These are phyloP conservation scores for Cactoblastis cactorum DNA, from an alignment of 2,888 invertebrate genomes.

Conservation along the genomic window DNA sequence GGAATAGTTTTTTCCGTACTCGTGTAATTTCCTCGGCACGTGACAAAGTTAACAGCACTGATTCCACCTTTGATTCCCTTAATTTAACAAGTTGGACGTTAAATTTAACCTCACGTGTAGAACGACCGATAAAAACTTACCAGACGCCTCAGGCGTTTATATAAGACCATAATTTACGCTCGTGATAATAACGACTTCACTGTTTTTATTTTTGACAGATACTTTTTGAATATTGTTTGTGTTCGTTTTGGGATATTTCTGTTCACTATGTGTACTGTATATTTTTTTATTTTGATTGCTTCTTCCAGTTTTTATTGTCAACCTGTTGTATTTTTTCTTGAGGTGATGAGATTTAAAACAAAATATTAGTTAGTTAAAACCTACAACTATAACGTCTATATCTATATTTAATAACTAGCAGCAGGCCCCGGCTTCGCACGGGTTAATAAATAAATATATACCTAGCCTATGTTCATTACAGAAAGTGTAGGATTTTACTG, in stretches of 20 bases:
- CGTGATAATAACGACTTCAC: slow-evolving; percentile 1
- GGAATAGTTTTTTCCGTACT: not conserved
- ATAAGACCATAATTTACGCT: slow-evolving; percentile 23
- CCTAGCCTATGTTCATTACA: too few species aligned
- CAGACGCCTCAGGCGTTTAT: slow-evolving; percentile 51
- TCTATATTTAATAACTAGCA: too few species aligned
- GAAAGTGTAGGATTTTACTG: too few species aligned
- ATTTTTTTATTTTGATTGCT: too few species aligned
- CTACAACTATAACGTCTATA: too few species aligned
- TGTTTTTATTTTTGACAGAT: slow-evolving; percentile 11
- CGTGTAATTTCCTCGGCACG: not conserved
- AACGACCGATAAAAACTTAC: slow-evolving; percentile 64
- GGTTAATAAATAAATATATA: too few species aligned
- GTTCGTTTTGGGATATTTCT: not conserved
- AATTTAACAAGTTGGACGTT: slow-evolving; percentile 15
- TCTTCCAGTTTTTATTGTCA: too few species aligned
- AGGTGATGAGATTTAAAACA: too few species aligned
- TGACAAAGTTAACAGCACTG: not conserved
- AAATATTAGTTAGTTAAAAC: too few species aligned
- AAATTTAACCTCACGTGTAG: slow-evolving; percentile 45
- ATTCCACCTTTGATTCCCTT: slow-evolving; percentile 4
- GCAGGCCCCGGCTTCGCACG: too few species aligned
- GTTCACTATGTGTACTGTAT: not conserved
- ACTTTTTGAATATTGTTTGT: not conserved
- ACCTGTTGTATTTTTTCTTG: too few species aligned